A percentile compares a stretch with the other conserved stretches of the same genome.
Evolutionary conservation across 2,888 invertebrate species (phyloP).

Genomic region (Leptogaster cylindrica): DNA sequence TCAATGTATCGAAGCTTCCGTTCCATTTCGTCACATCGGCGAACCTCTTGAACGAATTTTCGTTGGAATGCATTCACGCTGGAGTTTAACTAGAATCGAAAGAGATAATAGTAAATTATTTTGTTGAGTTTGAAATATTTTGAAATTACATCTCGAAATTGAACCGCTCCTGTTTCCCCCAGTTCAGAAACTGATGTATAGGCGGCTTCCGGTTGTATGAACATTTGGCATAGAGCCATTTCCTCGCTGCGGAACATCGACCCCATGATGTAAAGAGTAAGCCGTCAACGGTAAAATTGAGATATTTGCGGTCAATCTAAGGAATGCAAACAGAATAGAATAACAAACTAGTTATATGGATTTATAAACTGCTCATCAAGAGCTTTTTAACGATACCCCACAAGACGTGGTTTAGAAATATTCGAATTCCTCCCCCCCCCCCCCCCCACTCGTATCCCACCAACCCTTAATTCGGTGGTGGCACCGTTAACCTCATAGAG

Average conservation of each 20-base stretch:
- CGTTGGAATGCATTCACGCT: conserved; percentile 82
- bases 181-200: conserved; percentile 93
- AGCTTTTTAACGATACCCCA: no score
- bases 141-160: conserved; percentile 92
- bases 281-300: no score
- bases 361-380: no score
- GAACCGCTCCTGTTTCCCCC: conserved; percentile 91
- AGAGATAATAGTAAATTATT: background rate
- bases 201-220: conserved; percentile 94
- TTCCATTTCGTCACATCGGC: conserved; percentile 86
- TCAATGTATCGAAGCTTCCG: conserved; percentile 79
- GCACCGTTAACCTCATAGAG: no score
- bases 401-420: no score
- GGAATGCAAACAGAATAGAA: no score
- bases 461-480: no score
- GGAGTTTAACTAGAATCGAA: conserved; percentile 67
- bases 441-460: no score
- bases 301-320: no score
- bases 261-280: conserved; percentile 67
- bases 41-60: conserved; percentile 83
- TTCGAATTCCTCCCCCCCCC: no score
- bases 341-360: no score
- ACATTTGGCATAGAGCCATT: conserved; percentile 92
- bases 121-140: background rate
- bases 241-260: conserved; percentile 88